phyloP scores from a whole-genome alignment of 2,113 vertebrate genomes.

The Spermophilus dauricus region DNA sequence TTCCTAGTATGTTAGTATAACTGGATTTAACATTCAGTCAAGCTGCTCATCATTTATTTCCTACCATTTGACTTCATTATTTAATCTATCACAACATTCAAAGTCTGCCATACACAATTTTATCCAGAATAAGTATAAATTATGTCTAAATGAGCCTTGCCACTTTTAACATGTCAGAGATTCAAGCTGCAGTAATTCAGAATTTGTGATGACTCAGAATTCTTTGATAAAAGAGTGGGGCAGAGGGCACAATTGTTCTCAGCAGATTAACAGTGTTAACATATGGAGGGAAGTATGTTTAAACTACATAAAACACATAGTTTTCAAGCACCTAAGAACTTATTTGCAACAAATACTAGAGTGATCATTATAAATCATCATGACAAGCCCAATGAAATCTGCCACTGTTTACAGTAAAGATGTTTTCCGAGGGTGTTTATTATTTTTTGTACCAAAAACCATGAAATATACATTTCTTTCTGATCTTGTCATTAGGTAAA shows the following conservation, averaged over 20 bases:
- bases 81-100: constrained; percentile 64
- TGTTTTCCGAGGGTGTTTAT: constrained; percentile 27
- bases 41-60: constrained; percentile 47
- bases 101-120: constrained; percentile 33
- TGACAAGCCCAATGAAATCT: constrained; percentile 45
- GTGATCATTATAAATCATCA: constrained; percentile 67
- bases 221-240: background rate
- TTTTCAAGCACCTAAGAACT: constrained; percentile 62
- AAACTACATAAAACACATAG: constrained; percentile 49
- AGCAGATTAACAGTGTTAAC: constrained; percentile 53
- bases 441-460: constrained; percentile 49
- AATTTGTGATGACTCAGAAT: constrained; percentile 56
- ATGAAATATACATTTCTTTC: constrained; percentile 1
- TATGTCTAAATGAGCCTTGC: constrained; percentile 61
- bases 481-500: constrained; percentile 28
- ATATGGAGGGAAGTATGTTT: constrained; percentile 15
- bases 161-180: constrained; percentile 46
- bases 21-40: constrained; percentile 66
- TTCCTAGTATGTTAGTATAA: constrained; percentile 21
- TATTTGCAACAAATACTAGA: constrained; percentile 47
- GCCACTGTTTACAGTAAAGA: constrained; percentile 57
- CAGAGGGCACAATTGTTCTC: constrained; percentile 34
- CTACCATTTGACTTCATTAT: constrained; percentile 56
- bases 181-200: constrained; percentile 11
- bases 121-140: constrained; percentile 61